Base-by-base conservation (phyloP, 2,113 vertebrate genomes). In the Proteles cristata region DNA sequence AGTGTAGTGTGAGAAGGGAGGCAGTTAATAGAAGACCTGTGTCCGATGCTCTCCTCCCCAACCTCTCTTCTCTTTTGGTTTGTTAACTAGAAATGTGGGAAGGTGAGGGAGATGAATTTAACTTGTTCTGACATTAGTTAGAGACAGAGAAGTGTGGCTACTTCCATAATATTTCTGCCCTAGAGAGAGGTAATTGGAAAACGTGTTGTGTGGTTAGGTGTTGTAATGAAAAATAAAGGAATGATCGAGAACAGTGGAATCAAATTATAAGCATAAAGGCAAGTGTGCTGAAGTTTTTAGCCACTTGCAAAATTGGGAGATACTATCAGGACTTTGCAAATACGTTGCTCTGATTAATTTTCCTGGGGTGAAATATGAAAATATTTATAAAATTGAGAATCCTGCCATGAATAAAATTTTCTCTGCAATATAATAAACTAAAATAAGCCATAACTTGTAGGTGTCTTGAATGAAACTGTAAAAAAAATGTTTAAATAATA, bases 301-400 rank as follows among this genome's bases (percentile, higher is more conserved):
- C 48, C 28, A 93, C 88, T 96, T 96, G 90, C 69, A 83, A 90
- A 96, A 95, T 93, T 98, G 92, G 92, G 95, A 88, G 94, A 97
- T 96, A 88, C 17, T 93, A 83, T 97, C 90, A 61, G 63, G 45
- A 39, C 31, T 97, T 63, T 93, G 61, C 66, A 97, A 98, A 96
- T 79, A 91, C 43, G 73, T 88, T 83, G 35, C 21, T 94, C 55
- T 97, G 90, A 89, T 96, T 96, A 96, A 95, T 96, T 97, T 96
- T 97, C 81, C 71, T 91, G 33, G 45, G 63, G 76, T 96, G n/a
- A 96, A 96, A 89, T 93, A 94, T 33, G 79, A 97, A 96, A 96
- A 95, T 95, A 93, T 96, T 97, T 97, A 79, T 94, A 96, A 97
- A 96, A 94, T 50, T n/a, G 39, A 93, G 71, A 85, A 76, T 86